phyloP scores from a whole-genome alignment of 2,113 vertebrate genomes.

The Uria aalge region DNA sequence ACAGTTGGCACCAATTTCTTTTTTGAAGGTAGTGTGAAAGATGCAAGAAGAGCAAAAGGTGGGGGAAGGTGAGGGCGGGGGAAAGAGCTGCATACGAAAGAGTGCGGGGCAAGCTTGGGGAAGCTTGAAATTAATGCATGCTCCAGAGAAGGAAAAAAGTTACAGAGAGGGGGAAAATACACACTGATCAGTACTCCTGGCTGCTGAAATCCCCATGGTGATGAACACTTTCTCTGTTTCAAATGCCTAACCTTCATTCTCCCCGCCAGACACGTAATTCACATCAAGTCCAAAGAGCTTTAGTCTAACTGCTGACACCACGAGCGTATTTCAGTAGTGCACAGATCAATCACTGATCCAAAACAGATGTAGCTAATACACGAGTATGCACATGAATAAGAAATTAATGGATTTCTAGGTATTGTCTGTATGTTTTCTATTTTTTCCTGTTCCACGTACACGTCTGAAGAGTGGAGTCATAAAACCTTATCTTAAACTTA shows the following conservation, averaged over 20 bases:
- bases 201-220: not conserved
- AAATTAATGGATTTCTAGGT: not conserved
- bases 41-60: not conserved
- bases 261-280: not conserved
- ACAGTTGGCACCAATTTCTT: not conserved
- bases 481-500: not conserved
- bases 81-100: not conserved
- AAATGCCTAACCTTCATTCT: not conserved
- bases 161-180: not conserved
- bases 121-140: not conserved
- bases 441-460: not conserved
- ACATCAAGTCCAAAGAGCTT: not conserved
- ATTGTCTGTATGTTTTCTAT: not conserved
- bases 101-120: not conserved
- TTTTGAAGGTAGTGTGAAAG: not conserved
- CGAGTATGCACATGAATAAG: not conserved
- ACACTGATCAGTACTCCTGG: not conserved
- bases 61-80: not conserved
- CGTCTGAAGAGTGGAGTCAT: not conserved
- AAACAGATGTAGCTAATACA: not conserved
- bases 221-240: not conserved
- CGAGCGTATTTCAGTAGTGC: fast-evolving
- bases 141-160: not conserved
- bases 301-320: not conserved
- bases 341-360: not conserved